These are phyloP conservation scores for Apamea crenata DNA, from an alignment of 2,888 invertebrate genomes.

Conservation along the genomic window DNA sequence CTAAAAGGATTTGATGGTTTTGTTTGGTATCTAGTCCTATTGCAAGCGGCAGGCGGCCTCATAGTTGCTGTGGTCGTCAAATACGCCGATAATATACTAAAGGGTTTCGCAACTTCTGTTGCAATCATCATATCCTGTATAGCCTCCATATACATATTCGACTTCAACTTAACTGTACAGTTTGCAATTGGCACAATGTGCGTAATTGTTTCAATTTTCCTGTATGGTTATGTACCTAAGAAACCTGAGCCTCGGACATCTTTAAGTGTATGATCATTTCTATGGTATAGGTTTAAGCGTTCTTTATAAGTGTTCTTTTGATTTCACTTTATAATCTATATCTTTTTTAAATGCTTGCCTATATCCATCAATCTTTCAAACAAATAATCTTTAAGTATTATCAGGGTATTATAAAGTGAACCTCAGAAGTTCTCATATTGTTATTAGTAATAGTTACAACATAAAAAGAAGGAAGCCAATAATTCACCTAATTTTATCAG, in stretches of 20 bases:
- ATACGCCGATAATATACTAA: constrained; percentile 99
- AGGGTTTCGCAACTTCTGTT: constrained; percentile 99
- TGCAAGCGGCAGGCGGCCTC: constrained; percentile 98
- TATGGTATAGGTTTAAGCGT: constrained; percentile 53
- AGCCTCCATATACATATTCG: constrained; percentile 97
- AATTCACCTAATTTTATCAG: constrained; percentile 12
- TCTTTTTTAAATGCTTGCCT: constrained; percentile 24
- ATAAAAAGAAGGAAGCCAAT: constrained; percentile 5
- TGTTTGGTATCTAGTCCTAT: constrained; percentile 95
- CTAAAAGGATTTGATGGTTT: constrained; percentile 94
- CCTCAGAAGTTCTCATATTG: constrained; percentile 8
- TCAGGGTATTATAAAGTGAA: constrained; percentile 46
- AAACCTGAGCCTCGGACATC: constrained; percentile 80
- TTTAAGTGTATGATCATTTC: constrained; percentile 81
- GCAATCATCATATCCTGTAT: constrained; percentile 99
- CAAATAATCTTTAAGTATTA: constrained; percentile 31
- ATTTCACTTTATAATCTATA: constrained; percentile 17
- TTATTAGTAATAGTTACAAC: constrained; percentile 3
- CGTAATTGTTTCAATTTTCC: constrained; percentile 98
- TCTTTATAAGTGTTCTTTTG: constrained; percentile 22
- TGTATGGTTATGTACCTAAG: constrained; percentile 96
- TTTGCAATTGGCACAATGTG: constrained; percentile 96
- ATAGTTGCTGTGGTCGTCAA: constrained; percentile 99
- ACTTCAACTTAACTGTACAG: constrained; percentile 96
- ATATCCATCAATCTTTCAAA: constrained; percentile 20